Evolutionary conservation across 2,113 vertebrate genomes (phyloP).

Genomic region (Isichthys henryi): DNA sequence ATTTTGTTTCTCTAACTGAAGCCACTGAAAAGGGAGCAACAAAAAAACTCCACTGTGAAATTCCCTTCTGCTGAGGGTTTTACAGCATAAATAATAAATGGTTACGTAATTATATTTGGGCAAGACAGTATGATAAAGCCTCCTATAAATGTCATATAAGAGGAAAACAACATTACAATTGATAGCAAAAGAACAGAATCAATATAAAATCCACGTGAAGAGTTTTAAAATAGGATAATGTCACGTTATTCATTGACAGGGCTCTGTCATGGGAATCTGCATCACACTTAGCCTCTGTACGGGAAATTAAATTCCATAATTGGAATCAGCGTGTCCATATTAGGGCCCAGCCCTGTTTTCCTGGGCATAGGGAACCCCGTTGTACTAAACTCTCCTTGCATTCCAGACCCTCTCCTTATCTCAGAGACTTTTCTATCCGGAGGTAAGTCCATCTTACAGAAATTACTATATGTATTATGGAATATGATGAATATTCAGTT

Average conservation of each 20-base stretch:
- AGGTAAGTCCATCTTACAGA: slow-evolving; percentile 43
- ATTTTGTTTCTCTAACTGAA: too few species aligned
- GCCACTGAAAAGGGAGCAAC: too few species aligned
- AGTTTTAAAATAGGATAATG: not conserved
- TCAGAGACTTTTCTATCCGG: slow-evolving; percentile 19
- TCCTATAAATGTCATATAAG: not conserved
- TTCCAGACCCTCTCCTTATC: slow-evolving; percentile 32
- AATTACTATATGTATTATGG: not conserved
- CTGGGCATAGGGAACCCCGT: slow-evolving; percentile 27
- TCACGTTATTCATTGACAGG: not conserved
- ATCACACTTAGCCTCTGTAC: slow-evolving; percentile 8
- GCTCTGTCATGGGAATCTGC: slow-evolving; percentile 4
- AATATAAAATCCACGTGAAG: not conserved
- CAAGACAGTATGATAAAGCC: not conserved
- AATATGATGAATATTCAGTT: not conserved
- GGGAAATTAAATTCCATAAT: slow-evolving; percentile 48
- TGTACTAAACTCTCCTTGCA: slow-evolving; percentile 27
- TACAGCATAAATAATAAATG: not conserved
- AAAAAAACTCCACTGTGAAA: not conserved
- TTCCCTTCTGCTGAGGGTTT: not conserved
- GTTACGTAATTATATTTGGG: not conserved
- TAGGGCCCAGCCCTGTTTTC: slow-evolving; percentile 39
- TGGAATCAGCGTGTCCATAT: slow-evolving; percentile 54
- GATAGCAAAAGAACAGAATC: not conserved
- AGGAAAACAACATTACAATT: not conserved